Base-by-base conservation (phyloP, 2,797 vertebrate species). In the Tympanoctomys barrerae region DNA sequence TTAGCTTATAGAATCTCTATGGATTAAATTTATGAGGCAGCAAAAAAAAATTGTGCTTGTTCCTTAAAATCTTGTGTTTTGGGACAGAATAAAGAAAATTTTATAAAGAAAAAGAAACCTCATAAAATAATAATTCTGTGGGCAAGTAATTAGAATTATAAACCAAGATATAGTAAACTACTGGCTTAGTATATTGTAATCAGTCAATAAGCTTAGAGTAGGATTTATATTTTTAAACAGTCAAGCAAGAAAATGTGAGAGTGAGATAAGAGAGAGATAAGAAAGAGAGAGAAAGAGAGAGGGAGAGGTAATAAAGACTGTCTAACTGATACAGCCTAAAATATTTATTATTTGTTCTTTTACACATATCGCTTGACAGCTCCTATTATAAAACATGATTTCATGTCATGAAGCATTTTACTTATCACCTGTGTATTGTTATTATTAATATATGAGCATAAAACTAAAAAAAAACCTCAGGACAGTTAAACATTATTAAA, bases 21-120 rank as follows among this genome's bases (percentile, higher is more conserved):
- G 64, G 77, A 77, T 90, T 90, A 86, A 89, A 84, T 85, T 73
- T 86, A 22, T 80, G 46, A 89, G 93, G 8, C 26, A 73, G 54
- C n/a, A 4, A 88, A 86, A 81, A 77, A 77, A 46, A 77, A 31
- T 28, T 96, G 77, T 62, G 80, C 49, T 81, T 88, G 33, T 18
- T 73, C 16, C 89, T 62, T 36, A 75, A 83, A 73, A 71, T 80
- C 24, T 90, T 89, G 18, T 75, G 52, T 90, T 83, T 94, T 46
- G 39, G 59, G 66, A 90, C 24, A 19, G 7, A 73, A 66, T 4
- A 91, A 94, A 22, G 57, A 0, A 21, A 92, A 61, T 89, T 61
- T 95, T 61, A 81, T 16, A 91, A 61, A 28, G 39, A 90, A 21
- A 95, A 91, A 93, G 54, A 94, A 81, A 52, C 96, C 87, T 49